Evolutionary conservation across 64 coral and sea anemone genomes (phyloP).

Genomic region (Stichodactyla helianthus): DNA sequence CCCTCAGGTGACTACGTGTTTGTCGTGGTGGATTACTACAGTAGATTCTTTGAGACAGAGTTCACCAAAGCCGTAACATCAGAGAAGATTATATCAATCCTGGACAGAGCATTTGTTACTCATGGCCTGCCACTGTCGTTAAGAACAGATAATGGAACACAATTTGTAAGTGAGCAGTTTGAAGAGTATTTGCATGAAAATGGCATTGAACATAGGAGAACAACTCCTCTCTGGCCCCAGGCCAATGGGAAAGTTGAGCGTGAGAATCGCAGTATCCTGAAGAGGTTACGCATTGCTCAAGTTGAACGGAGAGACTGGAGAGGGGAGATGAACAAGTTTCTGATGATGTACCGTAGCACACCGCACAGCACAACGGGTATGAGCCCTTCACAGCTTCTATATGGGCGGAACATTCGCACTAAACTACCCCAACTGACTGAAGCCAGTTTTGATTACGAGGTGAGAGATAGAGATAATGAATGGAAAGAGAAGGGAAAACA

Average conservation of each 20-base stretch:
- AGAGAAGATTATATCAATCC: constrained; percentile 19
- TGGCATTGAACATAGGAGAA: too few relatives aligned
- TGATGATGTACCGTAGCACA: neutral
- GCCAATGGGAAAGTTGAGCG: too few relatives aligned
- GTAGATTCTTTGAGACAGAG: constrained; percentile 40
- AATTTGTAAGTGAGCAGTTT: neutral
- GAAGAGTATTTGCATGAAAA: too few relatives aligned
- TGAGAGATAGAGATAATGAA: too few relatives aligned
- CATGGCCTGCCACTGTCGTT: constrained; percentile 43
- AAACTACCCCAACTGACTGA: neutral
- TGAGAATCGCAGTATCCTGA: too few relatives aligned
- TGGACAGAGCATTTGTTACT: neutral
- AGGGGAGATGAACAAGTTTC: neutral
- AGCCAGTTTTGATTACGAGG: neutral
- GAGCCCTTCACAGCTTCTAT: neutral
- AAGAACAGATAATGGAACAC: constrained; percentile 35
- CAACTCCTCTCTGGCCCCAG: too few relatives aligned
- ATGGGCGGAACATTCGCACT: neutral
- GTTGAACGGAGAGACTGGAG: too few relatives aligned
- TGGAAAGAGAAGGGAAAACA: constrained; percentile 21
- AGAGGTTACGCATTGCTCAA: too few relatives aligned
- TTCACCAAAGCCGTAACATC: constrained; percentile 26
- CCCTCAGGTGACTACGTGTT: constrained; percentile 48
- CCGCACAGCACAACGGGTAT: neutral
- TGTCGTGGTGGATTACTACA: constrained; percentile 41